Evolutionary conservation across 2,113 vertebrate species (phyloP), one percentile per base, ranked within the genome.

Genomic region (Phoxinus phoxinus): DNA sequence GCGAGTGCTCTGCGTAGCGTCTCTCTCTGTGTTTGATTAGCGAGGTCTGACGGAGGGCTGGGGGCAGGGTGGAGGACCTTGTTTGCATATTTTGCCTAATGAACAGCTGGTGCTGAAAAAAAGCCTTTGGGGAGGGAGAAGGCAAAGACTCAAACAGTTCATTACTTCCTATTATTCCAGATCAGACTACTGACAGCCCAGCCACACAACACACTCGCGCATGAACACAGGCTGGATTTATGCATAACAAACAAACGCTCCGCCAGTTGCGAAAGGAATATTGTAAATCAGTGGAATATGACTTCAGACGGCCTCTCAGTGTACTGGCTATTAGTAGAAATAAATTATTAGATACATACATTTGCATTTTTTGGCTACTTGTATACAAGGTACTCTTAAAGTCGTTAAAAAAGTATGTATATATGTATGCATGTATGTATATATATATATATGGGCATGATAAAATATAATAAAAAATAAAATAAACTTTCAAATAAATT

Each of bases 31-130:
- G 79, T 89, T 83, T 82, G 87, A 89, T 88, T 84, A 81, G 73
- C 76, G 83, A 69, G 71, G 75, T 27, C 87, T 87, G 84, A 71
- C 83, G 85, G 85, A 61, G 83, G 85, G 81, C 77, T 79, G 81
- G 74, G 59, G 87, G 76, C 65, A 84, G 82, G 85, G 81, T 85
- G 86, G 86, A 41, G 87, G 86, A 85, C 90, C 92, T 94, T 89
- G 91, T 96, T 96, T 96, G 95, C 95, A 96, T 97, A 94, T 95
- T 93, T 91, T 92, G 93, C 89, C 93, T 97, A 97, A 97, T 97
- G 96, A 96, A 94, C 95, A 96, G 93, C 93, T 94, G 93, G 93
- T 94, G 91, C 93, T 92, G 86, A 85, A 87, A 83, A 72, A 89
- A 89, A 85, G 86, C 92, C 95, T 93, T 89, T 78, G 82, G 95